Evolutionary conservation across 2,113 vertebrate species (phyloP), one percentile per base, ranked within the genome.

Genomic region (Gobio gobio): DNA sequence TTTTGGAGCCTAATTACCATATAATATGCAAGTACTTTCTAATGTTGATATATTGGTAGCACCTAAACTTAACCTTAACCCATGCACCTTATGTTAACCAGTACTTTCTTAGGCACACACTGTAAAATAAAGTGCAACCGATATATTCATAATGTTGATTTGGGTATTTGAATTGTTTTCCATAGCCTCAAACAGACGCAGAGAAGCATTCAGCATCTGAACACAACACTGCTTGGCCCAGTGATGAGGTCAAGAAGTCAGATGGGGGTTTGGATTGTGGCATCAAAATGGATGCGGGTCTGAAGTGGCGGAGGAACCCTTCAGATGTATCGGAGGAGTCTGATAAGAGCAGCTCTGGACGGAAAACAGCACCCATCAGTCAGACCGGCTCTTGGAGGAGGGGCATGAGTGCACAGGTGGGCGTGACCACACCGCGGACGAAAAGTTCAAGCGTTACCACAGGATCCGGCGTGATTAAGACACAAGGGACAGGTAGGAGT

Each of bases 321-420:
- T 98, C 97, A 0, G 97, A 99, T 79, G 91, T 98, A 84, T 98
- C 97, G 0, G 98, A 99, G 2, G 97, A 99, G 92, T 98, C 97
- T 0, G 98, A 99, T 90, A 99, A 97, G 89, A 96, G 97, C 84
- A 93, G 94, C 10, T 97, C 97, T 0, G 96, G 96, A 58, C 95
- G 96, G 91, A 98, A 96, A 93, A 96, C 93, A 59, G 86, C 96
- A 0, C 94, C 95, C 22, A 91, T 97, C 92, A 96, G 97, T 0
- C 97, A 98, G 93, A 99, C 98, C 0, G 98, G 97, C 85, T 99
- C 98, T 2, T 99, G 98, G 98, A 94, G 98, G 90, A 93, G 97
- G 73, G 98, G 98, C 91, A 97, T 99, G 97, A 98, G 95, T 0
- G 94, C 98, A 47, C 97, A 99, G 93, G 96, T 99, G 89, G 98